A percentile compares a stretch with the other conserved stretches of the same genome.
These are phyloP conservation scores for Gobionotothen gibberifrons DNA, from an alignment of 2,797 vertebrate species.

Conservation along the genomic window DNA sequence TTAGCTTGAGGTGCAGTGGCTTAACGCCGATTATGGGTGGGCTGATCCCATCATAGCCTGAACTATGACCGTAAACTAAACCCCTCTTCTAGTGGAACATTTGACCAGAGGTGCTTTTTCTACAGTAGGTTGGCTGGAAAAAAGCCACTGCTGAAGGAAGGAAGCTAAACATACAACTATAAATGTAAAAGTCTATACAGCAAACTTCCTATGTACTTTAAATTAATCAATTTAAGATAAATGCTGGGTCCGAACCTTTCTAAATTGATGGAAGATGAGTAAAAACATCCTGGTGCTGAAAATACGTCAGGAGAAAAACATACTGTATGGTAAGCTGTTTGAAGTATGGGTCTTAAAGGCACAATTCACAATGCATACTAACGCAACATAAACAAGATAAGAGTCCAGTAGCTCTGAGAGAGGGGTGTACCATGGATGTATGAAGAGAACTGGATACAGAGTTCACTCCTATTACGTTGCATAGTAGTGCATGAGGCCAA, in stretches of 20 bases:
- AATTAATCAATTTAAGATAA: not conserved
- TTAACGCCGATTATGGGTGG: constrained; percentile 6
- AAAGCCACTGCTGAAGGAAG: not conserved
- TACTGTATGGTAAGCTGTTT: not conserved
- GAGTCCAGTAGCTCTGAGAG: not conserved
- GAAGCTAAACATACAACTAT: not conserved
- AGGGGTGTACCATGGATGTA: too few relatives aligned
- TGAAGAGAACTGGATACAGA: too few relatives aligned
- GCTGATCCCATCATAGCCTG: constrained; percentile 17
- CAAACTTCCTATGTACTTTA: not conserved
- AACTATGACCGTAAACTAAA: constrained; percentile 25
- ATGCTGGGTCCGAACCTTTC: not conserved
- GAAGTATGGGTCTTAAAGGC: not conserved
- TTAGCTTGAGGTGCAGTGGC: constrained; percentile 36
- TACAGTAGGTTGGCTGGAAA: not conserved
- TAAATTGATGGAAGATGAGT: not conserved
- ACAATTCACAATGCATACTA: constrained; percentile 1
- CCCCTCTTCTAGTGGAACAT: not conserved
- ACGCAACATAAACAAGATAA: not conserved
- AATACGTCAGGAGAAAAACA: constrained; percentile 1
- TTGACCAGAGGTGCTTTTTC: constrained; percentile 11
- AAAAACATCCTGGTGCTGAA: not conserved
- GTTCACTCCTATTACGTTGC: too few relatives aligned
- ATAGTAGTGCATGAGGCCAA: too few relatives aligned
- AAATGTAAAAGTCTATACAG: not conserved